phyloP scores from a whole-genome alignment of 2,113 vertebrate species.

The Sarotherodon lohbergeri region DNA sequence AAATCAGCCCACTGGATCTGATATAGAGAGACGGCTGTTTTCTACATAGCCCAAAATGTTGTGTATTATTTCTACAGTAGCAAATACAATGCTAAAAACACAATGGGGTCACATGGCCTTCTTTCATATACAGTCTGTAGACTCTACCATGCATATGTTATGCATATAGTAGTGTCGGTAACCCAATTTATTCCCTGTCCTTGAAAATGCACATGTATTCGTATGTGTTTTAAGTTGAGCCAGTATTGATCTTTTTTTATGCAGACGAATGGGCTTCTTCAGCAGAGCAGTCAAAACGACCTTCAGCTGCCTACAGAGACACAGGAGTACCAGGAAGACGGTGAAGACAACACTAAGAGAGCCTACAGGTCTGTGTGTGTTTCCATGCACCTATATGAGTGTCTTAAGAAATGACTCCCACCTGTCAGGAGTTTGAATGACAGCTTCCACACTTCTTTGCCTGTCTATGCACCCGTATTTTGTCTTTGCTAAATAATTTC shows the following conservation, averaged over 20 bases:
- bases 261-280: slow-evolving; percentile 85
- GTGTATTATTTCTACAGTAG: not conserved
- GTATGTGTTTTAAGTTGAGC: not conserved
- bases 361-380: slow-evolving; percentile 79
- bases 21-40: not conserved
- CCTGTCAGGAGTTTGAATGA: not conserved
- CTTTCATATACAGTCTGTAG: not conserved
- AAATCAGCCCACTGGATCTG: not conserved
- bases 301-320: slow-evolving; percentile 79
- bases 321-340: slow-evolving; percentile 83
- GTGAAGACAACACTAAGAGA: slow-evolving; percentile 86
- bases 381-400: not conserved
- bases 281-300: slow-evolving; percentile 79
- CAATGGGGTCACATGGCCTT: not conserved
- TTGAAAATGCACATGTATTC: not conserved
- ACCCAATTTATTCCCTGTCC: not conserved
- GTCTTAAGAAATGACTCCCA: not conserved
- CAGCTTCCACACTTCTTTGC: not conserved
- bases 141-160: not conserved
- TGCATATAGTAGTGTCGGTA: not conserved
- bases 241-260: slow-evolving; percentile 9
- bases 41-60: not conserved
- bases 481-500: not conserved
- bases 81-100: not conserved
- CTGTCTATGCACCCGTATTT: not conserved